Base-by-base conservation (phyloP, 2,888 invertebrate species). In the Melanargia galathea region DNA sequence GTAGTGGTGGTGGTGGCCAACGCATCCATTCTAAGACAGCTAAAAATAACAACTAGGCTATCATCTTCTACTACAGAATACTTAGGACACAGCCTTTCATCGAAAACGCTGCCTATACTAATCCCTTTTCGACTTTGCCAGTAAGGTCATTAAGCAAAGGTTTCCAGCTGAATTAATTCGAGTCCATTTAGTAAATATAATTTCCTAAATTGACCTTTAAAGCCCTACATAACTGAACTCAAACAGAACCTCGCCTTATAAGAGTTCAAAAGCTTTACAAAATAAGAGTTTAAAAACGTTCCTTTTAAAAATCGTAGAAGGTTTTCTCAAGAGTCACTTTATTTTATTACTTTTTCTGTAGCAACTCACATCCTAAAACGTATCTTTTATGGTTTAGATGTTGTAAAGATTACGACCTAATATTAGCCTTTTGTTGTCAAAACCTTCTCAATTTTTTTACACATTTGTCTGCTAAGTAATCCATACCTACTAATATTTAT, bases 341-440 rank as follows among this genome's bases (percentile, higher is more conserved):
- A 13, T 20, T 52, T 52, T 52, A 52, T 52, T 35, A 52, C 20
- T 20, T 52, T 52, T 52, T 35, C 35, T 52, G 35, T 52, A 35
- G 13, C 18, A 13, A 20, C 33, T 52, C 52, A 35, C 35, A 35
- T 52, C 33, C 33, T 52, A 20, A 35, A 30, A 6, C 35, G 52
- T 51, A 33, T 35, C 20, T 52, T 49, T n/a, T 52, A 52, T 20
- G 52, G 35, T 35, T 35, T 33, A 52, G 33, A 52, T 52, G 52
- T 33, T 52, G 13, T 52, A 35, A 52, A 52, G 52, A 52, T 52
- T 52, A 35, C 20, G 52, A 52, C 35, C 52, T 52, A 35, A 52
- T 52, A 20, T 20, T 2, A 52, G 13, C 20, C 20, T 52, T 52
- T 52, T 52, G 52, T 35, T 52, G 22, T 20, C 35, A 20, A 16